Conservation (phyloP, 2,113 vertebrate genomes). For the Caranx ignobilis region DNA sequence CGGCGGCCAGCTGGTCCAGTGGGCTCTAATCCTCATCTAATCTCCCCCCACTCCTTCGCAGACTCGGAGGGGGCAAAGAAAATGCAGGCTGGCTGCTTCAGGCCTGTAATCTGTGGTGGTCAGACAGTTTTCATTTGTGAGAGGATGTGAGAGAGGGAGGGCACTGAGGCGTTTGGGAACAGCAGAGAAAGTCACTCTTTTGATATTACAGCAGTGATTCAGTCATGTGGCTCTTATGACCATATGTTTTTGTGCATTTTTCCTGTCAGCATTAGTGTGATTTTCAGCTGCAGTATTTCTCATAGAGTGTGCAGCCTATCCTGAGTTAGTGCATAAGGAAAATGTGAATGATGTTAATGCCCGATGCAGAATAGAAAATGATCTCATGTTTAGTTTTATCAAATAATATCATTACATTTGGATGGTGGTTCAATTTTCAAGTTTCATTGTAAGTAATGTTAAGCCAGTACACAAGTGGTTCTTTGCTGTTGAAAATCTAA, state of each 20-base stretch:
- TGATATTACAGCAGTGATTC: slow-evolving; percentile 1
- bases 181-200: slow-evolving; percentile 12
- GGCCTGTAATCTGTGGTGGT: slow-evolving; percentile 41
- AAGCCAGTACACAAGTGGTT: no score
- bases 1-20: slow-evolving; percentile 70
- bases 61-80: slow-evolving; percentile 50
- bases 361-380: no score
- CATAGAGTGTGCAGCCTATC: neutral
- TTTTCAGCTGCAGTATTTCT: neutral
- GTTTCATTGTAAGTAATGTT: no score
- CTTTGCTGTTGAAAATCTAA: no score
- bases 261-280: neutral
- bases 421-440: no score
- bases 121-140: slow-evolving; percentile 31
- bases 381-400: neutral
- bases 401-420: no score
- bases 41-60: slow-evolving; percentile 39
- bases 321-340: neutral
- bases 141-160: slow-evolving; percentile 21
- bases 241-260: neutral
- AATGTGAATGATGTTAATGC: no score
- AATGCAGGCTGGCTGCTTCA: slow-evolving; percentile 44
- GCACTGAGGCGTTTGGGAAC: slow-evolving; percentile 20
- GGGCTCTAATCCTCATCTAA: slow-evolving; percentile 75
- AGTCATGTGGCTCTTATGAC: neutral